Evolutionary conservation across 1,140 invertebrate species (phyloP), one percentile per base, ranked within the genome.

Genomic region (Brachionus angularis): DNA sequence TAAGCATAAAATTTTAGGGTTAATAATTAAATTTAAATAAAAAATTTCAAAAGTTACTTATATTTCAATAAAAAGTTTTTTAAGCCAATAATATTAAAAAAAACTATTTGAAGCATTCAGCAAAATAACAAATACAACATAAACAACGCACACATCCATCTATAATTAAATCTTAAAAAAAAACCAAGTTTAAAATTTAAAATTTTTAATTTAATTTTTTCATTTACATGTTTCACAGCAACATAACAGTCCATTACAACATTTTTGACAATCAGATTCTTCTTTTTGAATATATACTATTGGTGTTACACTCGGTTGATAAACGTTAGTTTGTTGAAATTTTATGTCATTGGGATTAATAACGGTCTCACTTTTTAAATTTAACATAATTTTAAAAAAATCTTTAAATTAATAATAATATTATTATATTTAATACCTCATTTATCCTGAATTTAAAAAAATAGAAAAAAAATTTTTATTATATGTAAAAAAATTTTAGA

Each of bases 201-300:
- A 34, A 55, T 18, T 1, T 18, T 33, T 16, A 55, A 12, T 33
- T 5, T 18, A 16, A 55, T 23, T 31, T 50, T 4, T 33, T 25
- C 2, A 33, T n/a, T 58, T 58, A 58, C 53, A 58, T 23, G 53
- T 34, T 58, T 58, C 33, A 12, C 53, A 58, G 36, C 53, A 58
- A 23, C 53, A 58, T 21, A 58, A 58, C 14, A 58, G 21, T 5
- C 18, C 36, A 14, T 58, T 39, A 31, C 53, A 58, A n/a, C 53
- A 58, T 39, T 58, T 58, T 58, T 23, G 21, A 36, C 5, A 33
- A 34, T 23, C 25, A 10, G 53, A 58, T 23, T 39, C 33, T 23
- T 58, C 53, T 58, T 18, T 27, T 23, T 58, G 23, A 2, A 58
- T n/a, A 39, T 58, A 58, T 23, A 58, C 53, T 0, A 58, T 34